Base-by-base conservation (phyloP, 2,113 vertebrate genomes). In the Cephalopholis sonnerati region DNA sequence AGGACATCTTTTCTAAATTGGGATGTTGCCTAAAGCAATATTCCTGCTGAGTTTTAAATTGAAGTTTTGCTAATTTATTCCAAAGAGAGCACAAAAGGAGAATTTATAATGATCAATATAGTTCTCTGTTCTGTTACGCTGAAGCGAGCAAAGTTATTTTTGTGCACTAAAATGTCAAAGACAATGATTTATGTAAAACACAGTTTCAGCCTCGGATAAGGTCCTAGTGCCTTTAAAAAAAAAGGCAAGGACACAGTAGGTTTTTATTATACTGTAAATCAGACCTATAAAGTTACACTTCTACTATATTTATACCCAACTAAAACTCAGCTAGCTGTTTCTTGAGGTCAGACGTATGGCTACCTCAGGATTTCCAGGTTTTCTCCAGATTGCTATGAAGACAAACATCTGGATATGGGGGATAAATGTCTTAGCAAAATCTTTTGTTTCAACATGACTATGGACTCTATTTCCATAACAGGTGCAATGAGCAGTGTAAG, bases 1-100 rank as follows among this genome's bases (percentile, higher is more conserved):
- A 79, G 86, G 83, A 61, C 61, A 71, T 79, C n/a, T 79, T 82
- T 88, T 73, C 63, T 82, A 84, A 87, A 64, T 77, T 61, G 68
- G 58, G 79, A 44, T 77, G 20, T 80, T 84, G 81, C 89, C 79
- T 24, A 15, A 67, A 84, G 79, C 54, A 9, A 69, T 51, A 62
- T 74, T 24, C 36, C 62, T 82, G 70, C 73, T 74, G 81, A 87
- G 59, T 74, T 57, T 85, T 71, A 44, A 41, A 75, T 66, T 11
- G 55, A 76, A 50, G 32, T 53, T 79, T 48, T 24, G 46, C 7
- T 82, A 84, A 91, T 87, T 84, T 80, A 84, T 86, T 88, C 77
- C 54, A 82, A 88, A 64, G 68, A 73, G 11, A 70, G 78, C 58
- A 88, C 67, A 69, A 88, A 79, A 82, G 53, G 22, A 46, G 25